Evolutionary conservation across 1,140 invertebrate species (phyloP).

Genomic region (Armadillidium nasatum): DNA sequence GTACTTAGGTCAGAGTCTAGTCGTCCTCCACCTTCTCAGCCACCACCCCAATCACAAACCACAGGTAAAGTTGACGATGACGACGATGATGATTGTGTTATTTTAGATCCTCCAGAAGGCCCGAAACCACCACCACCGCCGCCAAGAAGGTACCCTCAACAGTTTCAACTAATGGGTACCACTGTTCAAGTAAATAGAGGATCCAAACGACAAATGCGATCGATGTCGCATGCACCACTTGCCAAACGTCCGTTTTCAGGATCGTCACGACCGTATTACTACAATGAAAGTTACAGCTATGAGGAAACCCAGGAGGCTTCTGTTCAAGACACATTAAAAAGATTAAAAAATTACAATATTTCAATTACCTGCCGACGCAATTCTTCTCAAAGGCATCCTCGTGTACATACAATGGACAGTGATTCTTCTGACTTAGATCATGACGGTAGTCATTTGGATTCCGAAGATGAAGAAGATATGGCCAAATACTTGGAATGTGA

Average conservation of each 20-base stretch:
- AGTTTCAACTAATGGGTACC: slow-evolving; percentile 44
- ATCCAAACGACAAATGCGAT: slow-evolving; percentile 35
- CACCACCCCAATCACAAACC: not conserved
- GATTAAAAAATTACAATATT: slow-evolving; percentile 44
- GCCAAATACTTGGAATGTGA: slow-evolving; percentile 43
- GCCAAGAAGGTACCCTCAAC: slow-evolving; percentile 33
- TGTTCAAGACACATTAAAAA: slow-evolving; percentile 42
- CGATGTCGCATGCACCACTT: slow-evolving; percentile 31
- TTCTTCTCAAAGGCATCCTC: slow-evolving; percentile 30
- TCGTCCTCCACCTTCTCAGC: not conserved
- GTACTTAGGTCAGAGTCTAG: not conserved
- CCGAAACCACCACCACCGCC: slow-evolving; percentile 31
- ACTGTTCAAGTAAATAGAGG: slow-evolving; percentile 43
- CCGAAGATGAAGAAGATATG: slow-evolving; percentile 43
- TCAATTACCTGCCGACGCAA: slow-evolving; percentile 43
- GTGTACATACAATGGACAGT: slow-evolving; percentile 31
- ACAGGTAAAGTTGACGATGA: slow-evolving; percentile 26
- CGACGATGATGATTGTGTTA: slow-evolving; percentile 44
- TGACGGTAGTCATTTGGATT: slow-evolving; percentile 37
- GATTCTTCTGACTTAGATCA: slow-evolving; percentile 36
- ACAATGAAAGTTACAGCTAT: slow-evolving; percentile 34
- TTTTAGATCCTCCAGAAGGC: slow-evolving; percentile 42
- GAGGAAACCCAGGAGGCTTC: slow-evolving; percentile 34
- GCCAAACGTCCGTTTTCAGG: slow-evolving; percentile 26
- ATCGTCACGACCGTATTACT: slow-evolving; percentile 31